Percentiles rank a stretch among this genome's conserved stretches.
phyloP scores from a whole-genome alignment of 1,140 invertebrate genomes.

The Helicoverpa zea region DNA sequence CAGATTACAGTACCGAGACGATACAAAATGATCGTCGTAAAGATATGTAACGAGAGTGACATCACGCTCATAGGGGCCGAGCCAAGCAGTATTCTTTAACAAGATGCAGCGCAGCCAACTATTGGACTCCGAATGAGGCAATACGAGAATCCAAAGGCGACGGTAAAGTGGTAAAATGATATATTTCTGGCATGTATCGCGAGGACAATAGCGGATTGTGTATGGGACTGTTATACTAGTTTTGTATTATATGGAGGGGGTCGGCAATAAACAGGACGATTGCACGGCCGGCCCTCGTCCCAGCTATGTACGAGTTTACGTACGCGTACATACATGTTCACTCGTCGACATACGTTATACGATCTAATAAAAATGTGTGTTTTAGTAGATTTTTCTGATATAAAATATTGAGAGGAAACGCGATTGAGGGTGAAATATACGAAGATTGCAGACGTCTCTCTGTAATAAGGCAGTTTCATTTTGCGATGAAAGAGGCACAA shows the following conservation, averaged over 20 bases:
- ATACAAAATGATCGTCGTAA: slow-evolving; percentile 14
- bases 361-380: slow-evolving; percentile 43
- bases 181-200: slow-evolving; percentile 49
- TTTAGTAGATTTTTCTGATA: slow-evolving; percentile 26
- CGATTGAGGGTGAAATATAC: neutral
- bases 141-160: slow-evolving; percentile 52
- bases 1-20: neutral
- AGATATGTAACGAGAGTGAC: slow-evolving; percentile 28
- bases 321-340: slow-evolving; percentile 25
- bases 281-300: slow-evolving; percentile 54
- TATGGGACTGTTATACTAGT: slow-evolving; percentile 60
- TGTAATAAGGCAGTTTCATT: neutral
- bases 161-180: slow-evolving; percentile 61
- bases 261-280: slow-evolving; percentile 63
- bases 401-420: slow-evolving; percentile 27
- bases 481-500: neutral
- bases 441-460: neutral
- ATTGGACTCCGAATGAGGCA: slow-evolving; percentile 51
- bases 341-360: slow-evolving; percentile 21
- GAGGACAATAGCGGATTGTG: slow-evolving; percentile 59
- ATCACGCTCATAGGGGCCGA: slow-evolving; percentile 23
- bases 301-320: slow-evolving; percentile 33
- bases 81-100: slow-evolving; percentile 41
- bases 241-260: slow-evolving; percentile 59
- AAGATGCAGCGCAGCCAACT: slow-evolving; percentile 45